phyloP scores from a whole-genome alignment of 2,113 vertebrate genomes.

The Syngnathus floridae region DNA sequence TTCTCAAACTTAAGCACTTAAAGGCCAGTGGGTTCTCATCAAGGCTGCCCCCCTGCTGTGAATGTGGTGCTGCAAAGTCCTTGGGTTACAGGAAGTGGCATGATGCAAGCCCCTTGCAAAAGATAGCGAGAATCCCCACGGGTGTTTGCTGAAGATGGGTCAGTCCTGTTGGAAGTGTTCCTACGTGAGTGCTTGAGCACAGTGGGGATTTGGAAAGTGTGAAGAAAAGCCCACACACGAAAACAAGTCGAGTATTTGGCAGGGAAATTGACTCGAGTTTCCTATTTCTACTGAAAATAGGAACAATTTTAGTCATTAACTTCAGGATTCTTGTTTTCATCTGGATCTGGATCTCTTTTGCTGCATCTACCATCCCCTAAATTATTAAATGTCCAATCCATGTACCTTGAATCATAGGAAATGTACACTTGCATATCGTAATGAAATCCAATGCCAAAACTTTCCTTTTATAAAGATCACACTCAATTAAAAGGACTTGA shows the following conservation, averaged over 20 bases:
- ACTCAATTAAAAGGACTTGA: neutral
- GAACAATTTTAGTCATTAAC: neutral
- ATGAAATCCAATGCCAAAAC: neutral
- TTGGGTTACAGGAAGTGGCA: constrained; percentile 35
- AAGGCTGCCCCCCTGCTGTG: constrained; percentile 38
- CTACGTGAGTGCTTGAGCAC: neutral
- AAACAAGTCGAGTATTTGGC: neutral
- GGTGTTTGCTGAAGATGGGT: constrained; percentile 19
- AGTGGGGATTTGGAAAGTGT: constrained; percentile 2
- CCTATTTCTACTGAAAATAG: neutral
- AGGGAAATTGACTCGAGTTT: neutral
- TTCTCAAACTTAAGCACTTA: constrained; percentile 24
- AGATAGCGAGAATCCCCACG: constrained; percentile 29
- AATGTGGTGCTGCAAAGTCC: constrained; percentile 35
- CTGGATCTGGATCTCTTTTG: constrained; percentile 30
- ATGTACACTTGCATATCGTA: neutral
- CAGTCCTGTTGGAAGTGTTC: constrained; percentile 10
- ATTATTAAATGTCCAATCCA: too few relatives aligned
- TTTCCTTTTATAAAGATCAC: neutral
- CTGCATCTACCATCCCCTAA: constrained; percentile 24
- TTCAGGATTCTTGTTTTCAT: constrained; percentile 12
- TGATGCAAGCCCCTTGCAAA: constrained; percentile 63
- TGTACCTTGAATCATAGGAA: too few relatives aligned
- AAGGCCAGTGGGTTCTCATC: constrained; percentile 45
- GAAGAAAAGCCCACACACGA: constrained; percentile 5